Conservation (phyloP, 2,113 vertebrate genomes). For the Furnarius figulus region DNA sequence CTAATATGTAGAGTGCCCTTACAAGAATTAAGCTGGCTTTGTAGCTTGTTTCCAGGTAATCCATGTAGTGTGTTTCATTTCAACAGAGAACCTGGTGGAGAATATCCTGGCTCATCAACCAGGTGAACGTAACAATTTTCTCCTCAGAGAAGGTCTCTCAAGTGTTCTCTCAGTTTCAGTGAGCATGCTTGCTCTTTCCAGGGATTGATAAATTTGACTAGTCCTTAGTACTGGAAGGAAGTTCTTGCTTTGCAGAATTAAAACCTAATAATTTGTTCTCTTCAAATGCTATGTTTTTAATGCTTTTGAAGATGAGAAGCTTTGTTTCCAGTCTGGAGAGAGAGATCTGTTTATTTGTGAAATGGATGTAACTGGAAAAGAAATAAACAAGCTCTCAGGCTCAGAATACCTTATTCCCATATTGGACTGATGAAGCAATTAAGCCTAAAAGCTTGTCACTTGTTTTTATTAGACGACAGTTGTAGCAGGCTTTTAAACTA, state of each 20-base stretch:
- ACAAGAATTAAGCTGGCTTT: not conserved
- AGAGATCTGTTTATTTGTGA: not conserved
- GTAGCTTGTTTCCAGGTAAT: not conserved
- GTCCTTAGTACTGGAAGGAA: not conserved
- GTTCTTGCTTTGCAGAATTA: not conserved
- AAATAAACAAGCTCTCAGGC: not conserved
- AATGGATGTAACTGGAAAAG: not conserved
- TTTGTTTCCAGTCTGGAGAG: not conserved
- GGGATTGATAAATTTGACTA: not conserved
- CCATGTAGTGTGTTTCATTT: not conserved
- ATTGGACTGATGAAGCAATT: conserved; percentile 20
- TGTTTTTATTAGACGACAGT: not conserved
- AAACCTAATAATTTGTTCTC: not conserved
- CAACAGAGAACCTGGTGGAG: not conserved
- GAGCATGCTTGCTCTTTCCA: not conserved
- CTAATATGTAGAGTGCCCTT: not conserved
- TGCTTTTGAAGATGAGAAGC: not conserved
- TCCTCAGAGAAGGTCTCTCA: not conserved
- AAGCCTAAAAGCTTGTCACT: conserved; percentile 36
- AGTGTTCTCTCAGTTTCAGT: not conserved
- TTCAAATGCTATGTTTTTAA: not conserved
- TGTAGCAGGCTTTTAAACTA: conserved; percentile 27
- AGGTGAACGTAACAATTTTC: not conserved
- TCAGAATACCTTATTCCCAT: not conserved
- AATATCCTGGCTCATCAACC: not conserved